Evolutionary conservation across 2,113 vertebrate genomes (phyloP), one percentile per base, ranked within the genome.

Genomic region (Lophochroa leadbeateri): DNA sequence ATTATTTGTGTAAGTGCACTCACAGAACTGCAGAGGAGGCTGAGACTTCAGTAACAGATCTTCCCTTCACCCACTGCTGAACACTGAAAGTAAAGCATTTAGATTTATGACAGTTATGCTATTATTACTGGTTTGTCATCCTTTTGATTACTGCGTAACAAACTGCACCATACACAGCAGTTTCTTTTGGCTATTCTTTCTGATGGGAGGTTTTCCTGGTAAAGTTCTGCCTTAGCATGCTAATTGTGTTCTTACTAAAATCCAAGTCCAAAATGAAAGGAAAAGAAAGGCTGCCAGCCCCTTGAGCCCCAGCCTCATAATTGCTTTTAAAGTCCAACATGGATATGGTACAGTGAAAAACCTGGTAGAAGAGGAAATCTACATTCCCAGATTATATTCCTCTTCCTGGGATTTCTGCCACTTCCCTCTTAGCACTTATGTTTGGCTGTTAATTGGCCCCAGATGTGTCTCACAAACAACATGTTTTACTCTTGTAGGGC

Each of bases 401-500:
- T 3, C n/a, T 94, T 93, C 74, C 61, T 57, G 85, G 90, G 76
- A 90, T 94, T 95, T 93, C 76, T 92, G 58, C 71, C 76, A 77
- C 86, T 81, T 96, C 46, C 72, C 39, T 82, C 76, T 78, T 81
- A 92, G 75, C 43, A 13, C 86, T 90, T 90, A 14, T 11, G 43
- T 49, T 90, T 86, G 77, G 60, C 64, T 2, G 2, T 65, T 94
- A 88, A 81, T 41, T 80, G 60, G 63, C 24, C 82, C 57, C 63
- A 75, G 86, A 67, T 70, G 71, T 87, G 75, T 33, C 61, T 84
- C 44, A 57, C 65, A 83, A 25, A 76, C 80, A 7, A 0, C 61
- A 6, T 57, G 71, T 70, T 93, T 92, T 86, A 39, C 53, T 83
- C 68, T 78, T 65, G 49, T 49, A 98, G 98, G 91, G 95, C 68